phyloP scores from a whole-genome alignment of 2,888 invertebrate species.

The Ectemnius lituratus region DNA sequence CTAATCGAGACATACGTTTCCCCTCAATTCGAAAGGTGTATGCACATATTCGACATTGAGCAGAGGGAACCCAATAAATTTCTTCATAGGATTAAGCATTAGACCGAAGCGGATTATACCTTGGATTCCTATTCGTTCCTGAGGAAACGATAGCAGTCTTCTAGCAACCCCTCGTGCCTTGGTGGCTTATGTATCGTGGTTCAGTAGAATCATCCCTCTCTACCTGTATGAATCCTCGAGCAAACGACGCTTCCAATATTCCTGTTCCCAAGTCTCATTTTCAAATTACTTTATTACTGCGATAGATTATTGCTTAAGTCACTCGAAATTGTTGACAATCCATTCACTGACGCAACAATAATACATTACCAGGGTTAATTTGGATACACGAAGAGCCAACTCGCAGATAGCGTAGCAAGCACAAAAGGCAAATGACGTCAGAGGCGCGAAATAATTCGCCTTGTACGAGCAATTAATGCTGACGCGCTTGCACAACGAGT shows the following conservation, averaged over 20 bases:
- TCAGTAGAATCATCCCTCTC: constrained; percentile 46
- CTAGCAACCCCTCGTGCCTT: constrained; percentile 22
- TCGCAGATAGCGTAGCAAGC: no score
- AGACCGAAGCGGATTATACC: constrained; percentile 61
- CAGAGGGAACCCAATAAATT: constrained; percentile 61
- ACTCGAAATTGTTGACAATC: no score
- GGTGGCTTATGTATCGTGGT: constrained; percentile 35
- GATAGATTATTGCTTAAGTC: no score
- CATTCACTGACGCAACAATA: no score
- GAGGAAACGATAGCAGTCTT: constrained; percentile 50
- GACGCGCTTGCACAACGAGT: background rate
- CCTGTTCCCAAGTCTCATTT: no score
- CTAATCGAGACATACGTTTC: no score
- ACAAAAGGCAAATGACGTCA: background rate
- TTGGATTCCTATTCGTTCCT: constrained; percentile 46
- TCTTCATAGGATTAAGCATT: constrained; percentile 60
- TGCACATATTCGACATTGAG: constrained; percentile 51
- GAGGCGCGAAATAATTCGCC: constrained; percentile 12
- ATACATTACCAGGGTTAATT: no score
- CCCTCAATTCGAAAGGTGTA: background rate
- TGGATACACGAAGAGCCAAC: no score
- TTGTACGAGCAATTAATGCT: constrained; percentile 14
- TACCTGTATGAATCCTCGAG: constrained; percentile 20
- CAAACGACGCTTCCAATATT: no score
- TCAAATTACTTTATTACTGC: no score